phyloP scores from a whole-genome alignment of 2,888 invertebrate genomes.

The Cerastis leucographa region DNA sequence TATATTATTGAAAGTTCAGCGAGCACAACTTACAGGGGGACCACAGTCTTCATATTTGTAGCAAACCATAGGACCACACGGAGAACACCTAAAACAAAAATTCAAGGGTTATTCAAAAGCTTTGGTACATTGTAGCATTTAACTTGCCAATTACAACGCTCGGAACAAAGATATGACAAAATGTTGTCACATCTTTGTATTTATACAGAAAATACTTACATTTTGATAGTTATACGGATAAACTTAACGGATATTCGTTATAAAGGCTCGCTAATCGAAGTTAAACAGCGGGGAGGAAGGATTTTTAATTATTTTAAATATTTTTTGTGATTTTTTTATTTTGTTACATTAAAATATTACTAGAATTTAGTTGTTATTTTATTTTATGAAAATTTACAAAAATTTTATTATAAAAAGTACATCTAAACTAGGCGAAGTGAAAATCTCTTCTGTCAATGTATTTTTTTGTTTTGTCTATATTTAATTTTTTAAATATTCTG shows the following conservation, averaged over 20 bases:
- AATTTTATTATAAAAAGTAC: conserved; percentile 75
- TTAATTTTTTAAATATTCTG: conserved; percentile 63
- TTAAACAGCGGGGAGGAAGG: conserved; percentile 55
- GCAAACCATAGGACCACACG: conserved; percentile 88
- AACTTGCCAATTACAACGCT: not conserved
- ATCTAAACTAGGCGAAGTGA: conserved; percentile 73
- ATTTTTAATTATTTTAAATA: conserved; percentile 59
- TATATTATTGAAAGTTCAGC: not conserved
- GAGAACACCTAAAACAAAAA: conserved; percentile 81
- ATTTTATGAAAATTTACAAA: conserved; percentile 72
- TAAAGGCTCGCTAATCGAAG: conserved; percentile 22
- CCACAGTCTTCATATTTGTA: conserved; percentile 90
- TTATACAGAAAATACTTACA: conserved; percentile 57
- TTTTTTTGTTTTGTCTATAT: conserved; percentile 67
- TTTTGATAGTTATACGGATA: conserved; percentile 33
- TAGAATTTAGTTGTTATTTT: conserved; percentile 74
- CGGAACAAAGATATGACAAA: not conserved
- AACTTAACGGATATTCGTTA: not conserved
- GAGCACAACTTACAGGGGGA: conserved; percentile 81
- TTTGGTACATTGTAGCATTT: not conserved
- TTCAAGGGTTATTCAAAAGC: not conserved
- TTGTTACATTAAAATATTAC: conserved; percentile 67
- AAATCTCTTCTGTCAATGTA: conserved; percentile 75
- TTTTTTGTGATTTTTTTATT: conserved; percentile 52
- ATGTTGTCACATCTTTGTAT: too few species aligned